A percentile compares a stretch with the other conserved stretches of the same genome.
These are phyloP conservation scores for Callipepla californica DNA, from an alignment of 2,113 vertebrate species.

Conservation along the genomic window DNA sequence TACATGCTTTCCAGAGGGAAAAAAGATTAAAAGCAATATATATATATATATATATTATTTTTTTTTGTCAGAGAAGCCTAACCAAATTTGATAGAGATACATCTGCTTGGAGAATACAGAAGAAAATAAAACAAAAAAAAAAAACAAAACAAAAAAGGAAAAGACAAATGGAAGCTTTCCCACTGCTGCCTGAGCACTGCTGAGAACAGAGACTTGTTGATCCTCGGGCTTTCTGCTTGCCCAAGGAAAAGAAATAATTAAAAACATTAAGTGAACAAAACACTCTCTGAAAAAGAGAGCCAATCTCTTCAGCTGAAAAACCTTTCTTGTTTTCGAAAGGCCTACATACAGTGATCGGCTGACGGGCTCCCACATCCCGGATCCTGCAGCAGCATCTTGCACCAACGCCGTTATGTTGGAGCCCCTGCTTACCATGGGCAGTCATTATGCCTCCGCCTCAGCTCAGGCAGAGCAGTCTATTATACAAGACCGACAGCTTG, in stretches of 20 bases:
- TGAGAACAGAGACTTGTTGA: slow-evolving; percentile 72
- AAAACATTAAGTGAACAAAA: slow-evolving; percentile 67
- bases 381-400: neutral
- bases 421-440: rapidly evolving
- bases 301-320: neutral
- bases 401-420: neutral
- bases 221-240: slow-evolving; percentile 61
- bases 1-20: slow-evolving; percentile 5
- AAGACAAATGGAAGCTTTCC: slow-evolving; percentile 52
- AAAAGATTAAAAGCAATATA: neutral
- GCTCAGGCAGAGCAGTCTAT: neutral
- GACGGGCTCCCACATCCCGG: rapidly evolving
- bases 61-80: slow-evolving; percentile 11
- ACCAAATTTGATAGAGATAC: slow-evolving; percentile 48
- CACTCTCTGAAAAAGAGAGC: neutral
- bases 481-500: neutral
- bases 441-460: neutral
- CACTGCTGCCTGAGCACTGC: slow-evolving; percentile 29
- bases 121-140: neutral
- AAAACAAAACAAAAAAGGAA: neutral
- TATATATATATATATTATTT: neutral
- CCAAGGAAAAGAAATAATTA: slow-evolving; percentile 71
- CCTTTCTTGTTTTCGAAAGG: neutral
- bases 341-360: neutral
- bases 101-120: slow-evolving; percentile 29